These are phyloP conservation scores for Hylia prasina DNA, from an alignment of 2,113 vertebrate species.

Conservation along the genomic window DNA sequence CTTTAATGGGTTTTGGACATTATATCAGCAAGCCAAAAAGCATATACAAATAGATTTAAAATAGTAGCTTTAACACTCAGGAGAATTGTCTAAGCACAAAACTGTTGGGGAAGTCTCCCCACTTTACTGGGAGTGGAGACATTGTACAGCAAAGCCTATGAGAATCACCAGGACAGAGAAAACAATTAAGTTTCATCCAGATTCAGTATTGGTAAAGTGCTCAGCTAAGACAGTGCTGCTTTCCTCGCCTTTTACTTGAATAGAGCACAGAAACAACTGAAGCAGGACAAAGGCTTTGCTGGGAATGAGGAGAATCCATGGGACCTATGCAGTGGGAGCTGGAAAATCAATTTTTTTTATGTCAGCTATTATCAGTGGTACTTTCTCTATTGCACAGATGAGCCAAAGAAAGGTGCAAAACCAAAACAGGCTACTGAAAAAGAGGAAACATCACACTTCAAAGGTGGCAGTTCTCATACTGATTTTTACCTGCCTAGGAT, in stretches of 20 bases:
- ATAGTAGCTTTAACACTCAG: background rate
- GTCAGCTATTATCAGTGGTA: background rate
- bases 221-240: background rate
- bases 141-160: background rate
- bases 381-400: background rate
- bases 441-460: background rate
- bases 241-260: background rate
- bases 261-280: background rate
- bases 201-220: background rate
- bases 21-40: background rate
- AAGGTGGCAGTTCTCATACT: background rate
- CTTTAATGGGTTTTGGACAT: background rate
- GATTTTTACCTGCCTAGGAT: background rate
- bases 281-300: background rate
- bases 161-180: background rate
- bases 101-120: background rate
- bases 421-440: background rate
- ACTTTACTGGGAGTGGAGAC: background rate
- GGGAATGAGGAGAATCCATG: background rate
- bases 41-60: background rate
- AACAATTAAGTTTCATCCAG: background rate
- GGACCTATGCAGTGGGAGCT: background rate
- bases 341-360: background rate
- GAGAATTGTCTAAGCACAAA: background rate
- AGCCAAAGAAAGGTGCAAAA: background rate